Base-by-base conservation (phyloP, 2,113 vertebrate species). In the Atherinomorus stipes region DNA sequence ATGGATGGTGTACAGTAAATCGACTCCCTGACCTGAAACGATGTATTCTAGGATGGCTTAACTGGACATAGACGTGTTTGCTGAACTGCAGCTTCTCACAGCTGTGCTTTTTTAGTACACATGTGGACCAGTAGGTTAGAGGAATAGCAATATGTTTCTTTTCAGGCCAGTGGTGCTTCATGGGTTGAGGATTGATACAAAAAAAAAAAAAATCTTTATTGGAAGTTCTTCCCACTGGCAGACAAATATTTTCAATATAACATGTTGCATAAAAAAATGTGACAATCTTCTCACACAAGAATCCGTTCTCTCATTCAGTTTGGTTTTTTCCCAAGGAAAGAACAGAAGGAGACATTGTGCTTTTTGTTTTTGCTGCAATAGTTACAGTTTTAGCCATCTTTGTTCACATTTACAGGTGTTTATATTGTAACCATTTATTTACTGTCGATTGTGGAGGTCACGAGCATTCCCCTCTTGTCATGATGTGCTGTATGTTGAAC, bases 251-350 rank as follows among this genome's bases (percentile, higher is more conserved):
- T 61, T 53, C 44, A n/a, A n/a, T n/a, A 19, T 8, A 18, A 56
- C 15, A 38, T 64, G 11, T 70, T 75, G 37, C 59, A 68, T 57
- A 45, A 62, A n/a, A 49, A 53, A 72, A 76, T 71, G 66, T 76
- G 84, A 88, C 84, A 86, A 84, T 88, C 84, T 60, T 63, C 28
- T 69, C 58, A 67, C 64, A 72, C 71, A 61, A 47, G n/a, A n/a
- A 11, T 63, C 50, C 56, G 64, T 21, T 57, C 63, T 45, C 12
- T 53, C 22, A 0, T 45, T 57, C 11, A 4, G 44, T 62, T 28
- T 13, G 18, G 44, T 58, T 59, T 50, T 22, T 49, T 47, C 66
- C 60, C 1, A 0, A 40, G 11, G 19, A 64, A 61, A 23, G 44
- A 74, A 50, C 45, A 44, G 73, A 74, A 65, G 67, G 38, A 82